Conservation (phyloP, 1,140 invertebrate species). For the Drosophila navojoa region DNA sequence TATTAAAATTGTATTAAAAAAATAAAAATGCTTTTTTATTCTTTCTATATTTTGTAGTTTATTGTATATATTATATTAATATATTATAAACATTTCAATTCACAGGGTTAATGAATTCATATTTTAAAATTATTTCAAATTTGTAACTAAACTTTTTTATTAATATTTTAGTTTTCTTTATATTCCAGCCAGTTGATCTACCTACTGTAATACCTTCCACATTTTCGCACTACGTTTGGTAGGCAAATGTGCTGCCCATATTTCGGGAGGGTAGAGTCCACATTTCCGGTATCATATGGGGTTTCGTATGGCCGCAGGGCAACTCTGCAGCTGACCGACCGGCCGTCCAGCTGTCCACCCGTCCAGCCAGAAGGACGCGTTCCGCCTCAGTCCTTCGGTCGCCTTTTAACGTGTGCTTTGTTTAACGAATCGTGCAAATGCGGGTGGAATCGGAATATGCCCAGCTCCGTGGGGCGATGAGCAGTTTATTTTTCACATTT, state of each 20-base stretch:
- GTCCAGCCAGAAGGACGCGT: not conserved
- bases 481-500: constrained; percentile 75
- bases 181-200: not conserved
- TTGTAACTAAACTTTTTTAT: too few relatives aligned
- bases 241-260: constrained; percentile 50
- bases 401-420: constrained; percentile 81
- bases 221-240: constrained; percentile 2
- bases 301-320: constrained; percentile 41
- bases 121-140: too few relatives aligned
- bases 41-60: too few relatives aligned
- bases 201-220: not conserved
- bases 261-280: not conserved
- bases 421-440: constrained; percentile 84
- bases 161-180: not conserved
- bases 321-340: constrained; percentile 64
- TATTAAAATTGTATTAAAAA: too few relatives aligned
- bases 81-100: too few relatives aligned
- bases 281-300: constrained; percentile 27
- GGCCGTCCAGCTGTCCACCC: too few relatives aligned
- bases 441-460: constrained; percentile 59
- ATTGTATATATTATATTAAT: too few relatives aligned
- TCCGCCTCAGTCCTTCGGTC: constrained; percentile 17
- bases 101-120: too few relatives aligned
- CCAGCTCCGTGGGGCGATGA: constrained; percentile 32
- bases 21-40: too few relatives aligned